Conservation (phyloP, 2,888 invertebrate species). For the Nasonia oneida region DNA sequence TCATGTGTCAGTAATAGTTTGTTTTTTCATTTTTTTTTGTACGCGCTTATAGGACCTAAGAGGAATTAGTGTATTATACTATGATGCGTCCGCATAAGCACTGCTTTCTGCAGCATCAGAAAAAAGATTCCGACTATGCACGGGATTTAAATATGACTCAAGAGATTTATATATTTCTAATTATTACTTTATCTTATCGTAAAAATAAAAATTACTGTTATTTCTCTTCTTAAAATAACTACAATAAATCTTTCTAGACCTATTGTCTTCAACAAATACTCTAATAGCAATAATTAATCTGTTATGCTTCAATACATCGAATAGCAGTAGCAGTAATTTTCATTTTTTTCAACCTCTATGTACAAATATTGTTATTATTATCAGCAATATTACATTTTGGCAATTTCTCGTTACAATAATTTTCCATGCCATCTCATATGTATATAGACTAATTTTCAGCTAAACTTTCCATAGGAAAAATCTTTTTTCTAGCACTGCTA, state of each 20-base stretch:
- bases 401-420: conserved; percentile 52
- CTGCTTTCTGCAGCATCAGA: conserved; percentile 47
- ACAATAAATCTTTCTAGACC: conserved; percentile 18
- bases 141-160: conserved; percentile 17
- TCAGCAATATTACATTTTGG: conserved; percentile 54
- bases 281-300: conserved; percentile 21
- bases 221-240: conserved; percentile 20
- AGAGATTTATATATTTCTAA: conserved; percentile 17
- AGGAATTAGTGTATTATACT: conserved; percentile 36
- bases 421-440: conserved; percentile 24
- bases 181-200: neutral
- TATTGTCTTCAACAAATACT: conserved; percentile 36
- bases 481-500: conserved; percentile 60
- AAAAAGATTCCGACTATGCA: conserved; percentile 56
- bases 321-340: conserved; percentile 52
- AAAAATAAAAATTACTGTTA: conserved; percentile 41
- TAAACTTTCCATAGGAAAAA: conserved; percentile 61
- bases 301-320: conserved; percentile 34
- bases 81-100: conserved; percentile 22
- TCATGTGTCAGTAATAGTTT: conserved; percentile 47
- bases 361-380: conserved; percentile 46
- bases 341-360: conserved; percentile 42
- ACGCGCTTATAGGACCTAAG: conserved; percentile 40
- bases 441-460: conserved; percentile 46
- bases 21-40: conserved; percentile 42